Conservation (phyloP, 1,140 invertebrate species). For the Atta cephalotes region DNA sequence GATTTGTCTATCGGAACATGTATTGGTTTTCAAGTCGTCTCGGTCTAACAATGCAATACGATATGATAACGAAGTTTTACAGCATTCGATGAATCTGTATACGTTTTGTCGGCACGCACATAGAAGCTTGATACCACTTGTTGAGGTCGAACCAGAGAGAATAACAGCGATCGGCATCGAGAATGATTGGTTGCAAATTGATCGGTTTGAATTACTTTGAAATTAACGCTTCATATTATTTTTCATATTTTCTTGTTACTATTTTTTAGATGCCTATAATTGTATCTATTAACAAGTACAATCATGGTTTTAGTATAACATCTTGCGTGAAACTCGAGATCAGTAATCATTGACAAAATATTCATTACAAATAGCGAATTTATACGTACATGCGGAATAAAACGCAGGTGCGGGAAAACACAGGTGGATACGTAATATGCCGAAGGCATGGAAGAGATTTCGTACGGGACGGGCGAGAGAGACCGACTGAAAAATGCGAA, state of each 20-base stretch:
- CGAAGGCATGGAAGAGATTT: conserved; percentile 61
- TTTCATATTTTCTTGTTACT: background rate
- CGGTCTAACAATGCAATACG: conserved; percentile 11
- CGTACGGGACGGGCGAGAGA: background rate
- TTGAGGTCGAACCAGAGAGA: conserved; percentile 23
- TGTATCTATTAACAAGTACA: background rate
- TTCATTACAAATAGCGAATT: conserved; percentile 18
- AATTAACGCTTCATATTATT: background rate
- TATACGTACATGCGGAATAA: background rate
- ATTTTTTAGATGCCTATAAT: background rate
- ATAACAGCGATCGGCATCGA: background rate
- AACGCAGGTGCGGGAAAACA: conserved; percentile 26
- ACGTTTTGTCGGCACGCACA: background rate
- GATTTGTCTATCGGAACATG: background rate
- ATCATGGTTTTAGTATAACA: background rate
- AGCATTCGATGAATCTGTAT: conserved; percentile 32
- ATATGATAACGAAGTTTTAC: conserved; percentile 26
- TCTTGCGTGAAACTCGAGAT: background rate
- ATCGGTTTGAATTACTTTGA: background rate
- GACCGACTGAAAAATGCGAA: conserved; percentile 68
- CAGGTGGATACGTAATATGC: conserved; percentile 49
- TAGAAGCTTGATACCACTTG: conserved; percentile 29
- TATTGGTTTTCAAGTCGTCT: background rate
- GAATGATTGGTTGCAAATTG: background rate
- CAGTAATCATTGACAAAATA: background rate